These are phyloP conservation scores for Vulpes vulpes DNA, from an alignment of 2,113 vertebrate genomes.

Conservation along the genomic window DNA sequence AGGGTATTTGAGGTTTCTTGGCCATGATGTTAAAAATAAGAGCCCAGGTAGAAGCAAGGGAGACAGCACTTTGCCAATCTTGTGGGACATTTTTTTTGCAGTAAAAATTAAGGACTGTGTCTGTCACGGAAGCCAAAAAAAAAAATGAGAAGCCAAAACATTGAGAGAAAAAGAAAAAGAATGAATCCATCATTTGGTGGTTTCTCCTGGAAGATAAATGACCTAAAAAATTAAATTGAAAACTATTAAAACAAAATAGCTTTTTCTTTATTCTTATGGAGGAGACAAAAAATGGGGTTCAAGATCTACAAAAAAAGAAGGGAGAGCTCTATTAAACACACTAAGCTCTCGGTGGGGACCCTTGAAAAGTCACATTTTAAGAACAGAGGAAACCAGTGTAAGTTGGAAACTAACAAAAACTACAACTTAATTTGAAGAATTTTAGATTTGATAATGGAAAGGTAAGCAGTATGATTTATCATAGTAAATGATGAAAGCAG, in stretches of 20 bases:
- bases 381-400: neutral
- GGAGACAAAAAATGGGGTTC: neutral
- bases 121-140: neutral
- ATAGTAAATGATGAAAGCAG: neutral
- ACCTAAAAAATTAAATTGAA: neutral
- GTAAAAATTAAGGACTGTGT: conserved; percentile 13
- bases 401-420: neutral
- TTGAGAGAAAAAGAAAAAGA: neutral
- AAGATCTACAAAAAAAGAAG: neutral
- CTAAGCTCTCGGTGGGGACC: neutral
- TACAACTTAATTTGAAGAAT: neutral
- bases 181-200: neutral
- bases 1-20: neutral
- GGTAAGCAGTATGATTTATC: neutral
- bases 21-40: neutral
- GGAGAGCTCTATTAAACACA: neutral
- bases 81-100: neutral
- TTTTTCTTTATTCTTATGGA: neutral
- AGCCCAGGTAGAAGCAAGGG: neutral
- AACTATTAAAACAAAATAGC: neutral
- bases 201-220: neutral
- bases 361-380: neutral
- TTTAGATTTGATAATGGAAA: neutral
- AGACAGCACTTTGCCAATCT: neutral
- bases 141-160: neutral